These are phyloP conservation scores for Oligia fasciuncula DNA, from an alignment of 2,888 invertebrate genomes.

Conservation along the genomic window DNA sequence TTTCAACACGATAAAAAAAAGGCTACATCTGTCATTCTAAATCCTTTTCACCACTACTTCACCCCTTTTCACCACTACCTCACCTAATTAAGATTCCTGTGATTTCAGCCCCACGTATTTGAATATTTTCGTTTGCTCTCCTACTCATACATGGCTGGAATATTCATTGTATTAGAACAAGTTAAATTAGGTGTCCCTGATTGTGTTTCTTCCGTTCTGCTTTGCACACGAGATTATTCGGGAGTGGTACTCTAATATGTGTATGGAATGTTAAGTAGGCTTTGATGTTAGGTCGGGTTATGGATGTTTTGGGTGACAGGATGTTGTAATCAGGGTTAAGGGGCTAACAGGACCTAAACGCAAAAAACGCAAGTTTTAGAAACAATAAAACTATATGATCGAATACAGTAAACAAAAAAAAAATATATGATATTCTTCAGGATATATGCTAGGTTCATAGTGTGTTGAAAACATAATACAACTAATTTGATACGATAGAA, in stretches of 20 bases:
- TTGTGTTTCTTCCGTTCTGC: slow-evolving; percentile 53
- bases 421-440: too few relatives aligned
- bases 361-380: too few relatives aligned
- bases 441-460: too few relatives aligned
- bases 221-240: slow-evolving; percentile 37
- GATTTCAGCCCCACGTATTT: slow-evolving; percentile 53
- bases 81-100: neutral
- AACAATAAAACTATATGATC: too few relatives aligned
- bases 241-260: slow-evolving; percentile 29
- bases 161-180: slow-evolving; percentile 48
- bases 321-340: neutral
- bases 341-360: too few relatives aligned
- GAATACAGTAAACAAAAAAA: too few relatives aligned
- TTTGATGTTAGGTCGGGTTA: slow-evolving; percentile 1
- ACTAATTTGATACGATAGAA: too few relatives aligned
- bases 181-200: slow-evolving; percentile 36
- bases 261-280: slow-evolving; percentile 42
- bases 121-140: slow-evolving; percentile 59
- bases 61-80: too few relatives aligned
- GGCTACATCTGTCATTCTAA: neutral
- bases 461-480: too few relatives aligned
- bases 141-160: slow-evolving; percentile 45
- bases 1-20: too few relatives aligned
- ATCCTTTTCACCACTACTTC: neutral
- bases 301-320: neutral